Percentiles rank a stretch among this genome's conserved stretches.
These are phyloP conservation scores for Drosophila aff. DNA, from an alignment of 1,140 invertebrate genomes.

Conservation along the genomic window DNA sequence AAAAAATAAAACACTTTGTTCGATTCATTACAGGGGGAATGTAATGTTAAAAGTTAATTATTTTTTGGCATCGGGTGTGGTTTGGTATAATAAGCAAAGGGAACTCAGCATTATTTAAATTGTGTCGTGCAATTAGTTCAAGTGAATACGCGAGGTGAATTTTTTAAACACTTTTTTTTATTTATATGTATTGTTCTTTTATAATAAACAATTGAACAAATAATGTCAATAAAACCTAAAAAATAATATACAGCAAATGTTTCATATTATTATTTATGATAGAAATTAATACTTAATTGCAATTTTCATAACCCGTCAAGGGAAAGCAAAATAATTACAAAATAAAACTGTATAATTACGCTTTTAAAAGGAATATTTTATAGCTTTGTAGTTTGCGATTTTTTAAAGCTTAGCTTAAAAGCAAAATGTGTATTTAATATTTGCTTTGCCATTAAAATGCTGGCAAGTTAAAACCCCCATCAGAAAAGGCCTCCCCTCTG, in stretches of 20 bases:
- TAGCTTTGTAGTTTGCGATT: neutral
- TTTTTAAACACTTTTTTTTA: neutral
- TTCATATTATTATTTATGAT: neutral
- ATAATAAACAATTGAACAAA: neutral
- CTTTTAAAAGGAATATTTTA: conserved; percentile 8
- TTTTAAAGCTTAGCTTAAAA: conserved; percentile 8
- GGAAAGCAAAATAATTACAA: neutral
- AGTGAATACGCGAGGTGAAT: conserved; percentile 9
- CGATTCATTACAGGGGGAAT: conserved; percentile 1
- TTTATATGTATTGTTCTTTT: neutral
- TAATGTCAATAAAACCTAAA: neutral
- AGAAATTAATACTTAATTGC: neutral
- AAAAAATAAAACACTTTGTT: neutral
- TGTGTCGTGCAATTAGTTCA: conserved; percentile 7
- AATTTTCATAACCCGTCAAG: neutral
- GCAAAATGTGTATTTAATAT: conserved; percentile 3
- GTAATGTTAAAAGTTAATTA: conserved; percentile 31
- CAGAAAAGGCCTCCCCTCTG: neutral
- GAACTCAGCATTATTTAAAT: conserved; percentile 9
- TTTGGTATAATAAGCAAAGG: neutral
- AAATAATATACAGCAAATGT: neutral
- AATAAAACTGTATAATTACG: neutral
- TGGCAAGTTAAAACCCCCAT: conserved; percentile 1
- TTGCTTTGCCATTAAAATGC: conserved; percentile 1
- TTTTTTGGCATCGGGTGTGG: conserved; percentile 27